phyloP scores from a whole-genome alignment of 64 coral and sea anemone species.

The Pocillopora damicornis region DNA sequence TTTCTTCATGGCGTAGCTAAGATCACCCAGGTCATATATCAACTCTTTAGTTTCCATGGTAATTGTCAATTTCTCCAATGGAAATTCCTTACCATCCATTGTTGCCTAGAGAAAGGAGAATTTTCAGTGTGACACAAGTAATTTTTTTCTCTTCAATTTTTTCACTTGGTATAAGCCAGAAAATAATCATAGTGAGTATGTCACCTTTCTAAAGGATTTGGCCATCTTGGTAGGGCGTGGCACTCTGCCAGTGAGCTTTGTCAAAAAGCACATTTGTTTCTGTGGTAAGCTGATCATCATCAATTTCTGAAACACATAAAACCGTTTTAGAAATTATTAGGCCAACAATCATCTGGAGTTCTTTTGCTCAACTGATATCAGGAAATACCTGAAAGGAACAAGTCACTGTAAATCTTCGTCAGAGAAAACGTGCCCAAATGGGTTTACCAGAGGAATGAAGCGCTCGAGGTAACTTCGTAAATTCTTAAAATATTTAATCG shows the following conservation, averaged over 20 bases:
- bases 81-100: not conserved
- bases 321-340: not conserved
- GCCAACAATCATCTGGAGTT: not conserved
- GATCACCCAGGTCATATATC: not conserved
- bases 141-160: not conserved
- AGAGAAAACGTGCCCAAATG: no score
- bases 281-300: conserved; percentile 36
- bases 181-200: not conserved
- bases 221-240: conserved; percentile 14
- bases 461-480: no score
- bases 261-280: conserved; percentile 14
- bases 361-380: no score
- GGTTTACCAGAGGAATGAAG: no score
- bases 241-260: not conserved
- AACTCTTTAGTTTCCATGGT: not conserved
- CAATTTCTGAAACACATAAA: conserved; percentile 17
- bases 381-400: no score
- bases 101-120: not conserved
- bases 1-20: not conserved
- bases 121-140: not conserved
- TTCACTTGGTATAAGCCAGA: not conserved
- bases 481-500: no score
- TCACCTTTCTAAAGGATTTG: conserved; percentile 5
- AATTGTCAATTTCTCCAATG: not conserved
- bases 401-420: no score